Percentiles rank a stretch among this genome's conserved stretches.
phyloP scores from a whole-genome alignment of 2,888 invertebrate species.

The Lasioglossum vierecki region DNA sequence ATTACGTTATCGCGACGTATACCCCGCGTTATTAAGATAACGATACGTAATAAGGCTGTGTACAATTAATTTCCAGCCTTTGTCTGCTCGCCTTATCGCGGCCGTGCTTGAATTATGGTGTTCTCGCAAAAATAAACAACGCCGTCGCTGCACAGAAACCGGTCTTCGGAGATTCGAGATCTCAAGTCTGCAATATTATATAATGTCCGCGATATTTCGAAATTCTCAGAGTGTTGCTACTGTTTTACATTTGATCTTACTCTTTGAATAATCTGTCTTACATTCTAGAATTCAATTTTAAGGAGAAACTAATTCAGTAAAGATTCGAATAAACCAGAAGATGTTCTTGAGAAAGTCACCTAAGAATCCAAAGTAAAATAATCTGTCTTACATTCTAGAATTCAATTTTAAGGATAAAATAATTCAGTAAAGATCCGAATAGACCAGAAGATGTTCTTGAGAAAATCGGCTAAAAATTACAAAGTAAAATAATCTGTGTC shows the following conservation, averaged over 20 bases:
- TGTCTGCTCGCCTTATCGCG: conserved; percentile 14
- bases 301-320: neutral
- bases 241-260: neutral
- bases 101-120: neutral
- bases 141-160: neutral
- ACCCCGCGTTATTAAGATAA: conserved; percentile 36
- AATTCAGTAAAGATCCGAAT: neutral
- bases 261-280: no score
- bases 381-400: neutral
- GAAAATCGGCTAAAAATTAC: no score
- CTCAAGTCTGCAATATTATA: no score
- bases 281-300: neutral
- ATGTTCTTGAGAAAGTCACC: no score
- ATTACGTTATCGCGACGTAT: conserved; percentile 36
- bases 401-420: neutral
- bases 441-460: no score
- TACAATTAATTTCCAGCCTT: conserved; percentile 8
- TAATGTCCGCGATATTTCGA: neutral
- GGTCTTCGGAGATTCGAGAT: no score
- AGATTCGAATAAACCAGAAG: neutral
- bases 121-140: neutral
- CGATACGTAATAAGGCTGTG: conserved; percentile 19
- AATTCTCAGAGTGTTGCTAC: neutral
- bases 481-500: no score
- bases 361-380: no score